Conservation (phyloP, 1,140 invertebrate genomes). For the Aphis craccivora region DNA sequence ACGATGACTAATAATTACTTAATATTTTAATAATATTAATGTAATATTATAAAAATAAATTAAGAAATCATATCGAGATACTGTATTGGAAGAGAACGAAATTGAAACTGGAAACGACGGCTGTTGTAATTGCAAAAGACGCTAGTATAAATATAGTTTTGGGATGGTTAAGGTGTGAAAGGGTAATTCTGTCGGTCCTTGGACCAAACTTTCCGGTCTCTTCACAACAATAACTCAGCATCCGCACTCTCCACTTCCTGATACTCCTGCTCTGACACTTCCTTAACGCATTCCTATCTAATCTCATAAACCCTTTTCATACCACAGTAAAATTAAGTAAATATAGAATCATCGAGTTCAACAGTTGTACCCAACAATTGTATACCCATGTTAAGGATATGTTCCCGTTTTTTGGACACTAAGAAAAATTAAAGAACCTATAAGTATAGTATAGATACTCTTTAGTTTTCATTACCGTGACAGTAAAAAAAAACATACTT, state of each 20-base stretch:
- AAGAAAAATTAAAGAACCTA: not conserved
- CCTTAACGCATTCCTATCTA: not conserved
- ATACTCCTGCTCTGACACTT: not conserved
- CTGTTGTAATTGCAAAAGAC: not conserved
- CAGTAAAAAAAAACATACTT: not conserved
- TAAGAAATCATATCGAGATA: not conserved
- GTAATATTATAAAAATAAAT: not conserved
- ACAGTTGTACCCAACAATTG: not conserved
- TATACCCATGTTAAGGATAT: not conserved
- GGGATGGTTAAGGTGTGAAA: not conserved
- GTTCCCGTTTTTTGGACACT: not conserved
- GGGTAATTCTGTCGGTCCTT: not conserved
- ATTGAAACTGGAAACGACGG: not conserved
- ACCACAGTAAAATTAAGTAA: not conserved
- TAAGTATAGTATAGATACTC: not conserved
- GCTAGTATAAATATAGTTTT: not conserved
- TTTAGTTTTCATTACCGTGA: rapidly evolving
- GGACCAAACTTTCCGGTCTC: not conserved
- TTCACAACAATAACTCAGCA: not conserved
- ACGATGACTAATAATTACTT: not conserved
- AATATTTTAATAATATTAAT: not conserved
- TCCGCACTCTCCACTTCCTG: not conserved
- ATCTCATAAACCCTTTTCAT: not conserved
- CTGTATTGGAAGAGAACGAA: not conserved
- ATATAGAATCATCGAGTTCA: not conserved